These are phyloP conservation scores for Orchestes rusci DNA, from an alignment of 2,888 invertebrate genomes.

Conservation along the genomic window DNA sequence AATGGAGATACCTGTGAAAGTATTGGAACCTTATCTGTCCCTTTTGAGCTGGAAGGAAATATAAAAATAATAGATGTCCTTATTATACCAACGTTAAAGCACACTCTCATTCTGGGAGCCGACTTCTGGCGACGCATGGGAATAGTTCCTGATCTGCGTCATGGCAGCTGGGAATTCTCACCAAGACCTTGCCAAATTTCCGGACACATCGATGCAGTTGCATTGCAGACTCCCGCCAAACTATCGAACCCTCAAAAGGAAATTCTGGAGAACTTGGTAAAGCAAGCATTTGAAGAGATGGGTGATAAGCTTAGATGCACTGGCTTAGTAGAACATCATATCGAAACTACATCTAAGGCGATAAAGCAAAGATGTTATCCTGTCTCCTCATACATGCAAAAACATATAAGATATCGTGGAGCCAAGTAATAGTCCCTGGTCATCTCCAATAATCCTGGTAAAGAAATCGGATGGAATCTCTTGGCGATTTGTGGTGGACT, in stretches of 20 bases:
- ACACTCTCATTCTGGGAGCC: constrained; percentile 2
- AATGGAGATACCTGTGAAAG: neutral
- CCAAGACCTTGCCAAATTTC: neutral
- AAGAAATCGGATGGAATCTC: neutral
- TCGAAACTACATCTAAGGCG: neutral
- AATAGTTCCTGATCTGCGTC: constrained; percentile 5
- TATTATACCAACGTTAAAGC: neutral
- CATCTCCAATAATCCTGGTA: neutral
- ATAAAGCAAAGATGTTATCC: constrained; percentile 1
- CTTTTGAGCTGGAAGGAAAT: neutral
- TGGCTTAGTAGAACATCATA: neutral
- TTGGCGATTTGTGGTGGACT: constrained; percentile 2
- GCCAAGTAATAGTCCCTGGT: constrained; percentile 30
- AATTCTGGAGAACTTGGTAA: neutral
- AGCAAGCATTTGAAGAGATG: neutral
- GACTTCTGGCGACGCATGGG: constrained; percentile 5
- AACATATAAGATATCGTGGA: constrained; percentile 12
- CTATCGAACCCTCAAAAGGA: neutral
- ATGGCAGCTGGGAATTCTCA: neutral
- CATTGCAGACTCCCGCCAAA: neutral
- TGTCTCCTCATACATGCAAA: neutral
- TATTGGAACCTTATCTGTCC: neutral
- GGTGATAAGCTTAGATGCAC: neutral
- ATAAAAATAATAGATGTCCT: constrained; percentile 1
- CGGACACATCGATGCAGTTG: neutral